These are phyloP conservation scores for Agrenia bidenticulata DNA, from an alignment of 2,888 invertebrate genomes.

Conservation along the genomic window DNA sequence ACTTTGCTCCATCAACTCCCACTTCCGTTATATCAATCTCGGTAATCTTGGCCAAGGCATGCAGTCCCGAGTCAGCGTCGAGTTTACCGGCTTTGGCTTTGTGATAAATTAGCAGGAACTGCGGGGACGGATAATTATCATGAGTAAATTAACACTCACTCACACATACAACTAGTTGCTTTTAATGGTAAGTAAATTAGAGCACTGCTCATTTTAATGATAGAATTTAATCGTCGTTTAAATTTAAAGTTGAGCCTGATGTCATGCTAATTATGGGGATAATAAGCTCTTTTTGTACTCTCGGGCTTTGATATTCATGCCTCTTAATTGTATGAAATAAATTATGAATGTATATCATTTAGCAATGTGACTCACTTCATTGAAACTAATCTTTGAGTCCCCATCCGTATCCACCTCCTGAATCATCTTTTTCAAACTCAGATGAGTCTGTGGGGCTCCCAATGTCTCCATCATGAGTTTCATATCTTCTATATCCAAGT, in stretches of 20 bases:
- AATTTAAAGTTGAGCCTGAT: too few species aligned
- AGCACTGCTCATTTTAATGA: too few species aligned
- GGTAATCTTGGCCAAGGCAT: slow-evolving; percentile 79
- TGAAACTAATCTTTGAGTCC: slow-evolving; percentile 79
- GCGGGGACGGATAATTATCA: slow-evolving; percentile 46
- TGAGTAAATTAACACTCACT: too few species aligned
- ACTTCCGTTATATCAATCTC: slow-evolving; percentile 93
- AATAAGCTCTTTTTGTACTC: too few species aligned
- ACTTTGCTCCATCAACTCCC: slow-evolving; percentile 90
- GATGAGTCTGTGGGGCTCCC: slow-evolving; percentile 92
- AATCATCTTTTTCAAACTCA: slow-evolving; percentile 93
- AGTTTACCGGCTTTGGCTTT: slow-evolving; percentile 92
- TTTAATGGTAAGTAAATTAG: too few species aligned
- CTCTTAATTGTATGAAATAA: too few species aligned
- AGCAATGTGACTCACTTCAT: slow-evolving; percentile 69
- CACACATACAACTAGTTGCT: too few species aligned
- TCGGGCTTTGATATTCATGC: too few species aligned
- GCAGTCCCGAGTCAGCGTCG: slow-evolving; percentile 79
- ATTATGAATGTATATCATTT: too few species aligned
- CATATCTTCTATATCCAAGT: slow-evolving; percentile 81
- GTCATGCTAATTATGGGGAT: too few species aligned
- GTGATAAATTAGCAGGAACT: slow-evolving; percentile 67
- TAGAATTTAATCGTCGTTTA: too few species aligned
- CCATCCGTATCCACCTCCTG: slow-evolving; percentile 84
- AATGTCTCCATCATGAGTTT: slow-evolving; percentile 96